A percentile compares a stretch with the other conserved stretches of the same genome.
These are phyloP conservation scores for Megalonaias nervosa DNA, from an alignment of 1,140 invertebrate genomes.

Conservation along the genomic window DNA sequence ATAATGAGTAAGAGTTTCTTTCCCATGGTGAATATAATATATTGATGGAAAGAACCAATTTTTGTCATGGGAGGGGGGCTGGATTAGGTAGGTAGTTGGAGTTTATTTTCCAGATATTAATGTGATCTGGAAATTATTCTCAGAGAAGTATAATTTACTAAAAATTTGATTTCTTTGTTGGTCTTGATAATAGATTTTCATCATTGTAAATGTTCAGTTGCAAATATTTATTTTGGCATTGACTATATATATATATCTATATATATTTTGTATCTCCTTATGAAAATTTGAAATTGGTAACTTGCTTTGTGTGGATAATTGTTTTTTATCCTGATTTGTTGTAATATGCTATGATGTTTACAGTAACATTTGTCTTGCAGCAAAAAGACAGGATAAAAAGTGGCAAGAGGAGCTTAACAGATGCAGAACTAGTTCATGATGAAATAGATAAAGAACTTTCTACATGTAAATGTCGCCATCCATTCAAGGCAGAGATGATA, in stretches of 20 bases:
- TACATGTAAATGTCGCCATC: slow-evolving; percentile 96
- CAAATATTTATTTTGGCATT: not conserved
- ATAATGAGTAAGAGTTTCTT: too few species aligned
- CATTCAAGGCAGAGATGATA: slow-evolving; percentile 98
- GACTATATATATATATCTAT: not conserved
- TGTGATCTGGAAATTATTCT: too few species aligned
- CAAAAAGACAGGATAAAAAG: slow-evolving; percentile 51
- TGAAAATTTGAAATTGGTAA: not conserved
- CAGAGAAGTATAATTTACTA: too few species aligned
- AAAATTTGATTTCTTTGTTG: too few species aligned
- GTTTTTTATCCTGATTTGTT: too few species aligned
- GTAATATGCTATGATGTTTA: not conserved
- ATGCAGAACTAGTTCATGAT: slow-evolving; percentile 85
- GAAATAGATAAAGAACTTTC: slow-evolving; percentile 95
- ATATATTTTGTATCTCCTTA: not conserved
- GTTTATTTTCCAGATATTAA: too few species aligned
- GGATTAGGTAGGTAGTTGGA: too few species aligned
- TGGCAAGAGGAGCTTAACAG: slow-evolving; percentile 54
- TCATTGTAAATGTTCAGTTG: too few species aligned
- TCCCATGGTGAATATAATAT: too few species aligned
- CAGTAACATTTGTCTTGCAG: slow-evolving; percentile 23
- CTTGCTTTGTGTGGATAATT: not conserved
- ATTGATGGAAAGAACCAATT: too few species aligned
- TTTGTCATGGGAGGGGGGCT: too few species aligned
- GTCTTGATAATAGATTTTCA: too few species aligned